Evolutionary conservation across 2,888 invertebrate species (phyloP).

Genomic region (Cephus runcator): DNA sequence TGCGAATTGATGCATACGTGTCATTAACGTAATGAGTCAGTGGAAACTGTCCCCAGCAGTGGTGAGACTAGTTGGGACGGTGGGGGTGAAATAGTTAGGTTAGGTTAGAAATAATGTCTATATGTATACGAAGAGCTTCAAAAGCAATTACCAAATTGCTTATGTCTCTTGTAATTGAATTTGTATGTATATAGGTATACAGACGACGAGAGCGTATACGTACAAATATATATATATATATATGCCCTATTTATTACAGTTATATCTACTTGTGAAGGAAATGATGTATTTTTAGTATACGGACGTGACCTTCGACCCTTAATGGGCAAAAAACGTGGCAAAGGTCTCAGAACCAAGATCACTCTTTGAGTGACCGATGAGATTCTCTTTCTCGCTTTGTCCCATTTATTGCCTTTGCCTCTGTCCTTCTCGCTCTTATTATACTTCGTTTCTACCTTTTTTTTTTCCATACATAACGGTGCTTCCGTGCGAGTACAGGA

Average conservation of each 20-base stretch:
- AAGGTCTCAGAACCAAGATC: constrained; percentile 18
- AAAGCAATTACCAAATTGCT: constrained; percentile 64
- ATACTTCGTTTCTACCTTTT: background rate
- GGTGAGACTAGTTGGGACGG: constrained; percentile 5
- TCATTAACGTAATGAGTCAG: constrained; percentile 64
- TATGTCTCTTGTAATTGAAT: constrained; percentile 33
- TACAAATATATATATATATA: constrained; percentile 6
- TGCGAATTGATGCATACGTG: constrained; percentile 64
- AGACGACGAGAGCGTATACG: background rate
- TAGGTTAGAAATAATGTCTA: constrained; percentile 29
- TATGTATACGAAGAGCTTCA: constrained; percentile 54
- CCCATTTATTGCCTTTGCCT: background rate
- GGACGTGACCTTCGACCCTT: background rate
- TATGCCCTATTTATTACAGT: background rate
- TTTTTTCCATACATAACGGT: background rate
- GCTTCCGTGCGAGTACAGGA: background rate
- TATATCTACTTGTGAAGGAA: background rate
- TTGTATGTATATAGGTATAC: background rate
- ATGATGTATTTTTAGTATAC: background rate
- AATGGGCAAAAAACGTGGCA: constrained; percentile 13
- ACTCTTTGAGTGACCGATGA: background rate
- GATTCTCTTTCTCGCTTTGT: constrained; percentile 10
- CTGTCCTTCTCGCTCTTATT: background rate
- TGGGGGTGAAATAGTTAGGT: background rate
- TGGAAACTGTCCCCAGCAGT: constrained; percentile 45